phyloP scores from a whole-genome alignment of 2,113 vertebrate species.

The Jaculus jaculus region DNA sequence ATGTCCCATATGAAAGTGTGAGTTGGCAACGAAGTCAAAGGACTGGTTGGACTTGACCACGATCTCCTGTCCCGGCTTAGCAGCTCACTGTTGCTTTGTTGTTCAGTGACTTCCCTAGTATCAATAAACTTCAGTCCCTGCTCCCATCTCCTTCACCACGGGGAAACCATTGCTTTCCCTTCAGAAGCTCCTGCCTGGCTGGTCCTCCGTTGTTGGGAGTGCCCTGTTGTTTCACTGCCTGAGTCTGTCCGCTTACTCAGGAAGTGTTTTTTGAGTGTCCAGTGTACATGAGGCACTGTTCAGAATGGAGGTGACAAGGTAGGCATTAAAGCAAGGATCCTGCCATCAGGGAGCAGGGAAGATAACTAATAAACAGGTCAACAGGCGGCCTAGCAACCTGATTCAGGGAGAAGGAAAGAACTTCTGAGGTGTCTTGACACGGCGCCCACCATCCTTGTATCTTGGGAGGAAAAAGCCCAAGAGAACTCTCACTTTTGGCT shows the following conservation, averaged over 20 bases:
- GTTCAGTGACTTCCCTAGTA: background rate
- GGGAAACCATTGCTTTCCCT: background rate
- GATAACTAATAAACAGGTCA: background rate
- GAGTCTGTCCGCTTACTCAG: background rate
- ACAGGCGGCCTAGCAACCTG: background rate
- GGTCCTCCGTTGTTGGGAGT: background rate
- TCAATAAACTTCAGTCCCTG: constrained; percentile 29
- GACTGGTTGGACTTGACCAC: background rate
- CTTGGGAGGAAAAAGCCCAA: background rate
- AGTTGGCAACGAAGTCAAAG: background rate
- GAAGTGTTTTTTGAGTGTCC: background rate
- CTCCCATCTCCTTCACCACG: background rate
- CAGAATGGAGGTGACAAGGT: background rate
- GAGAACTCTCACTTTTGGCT: background rate
- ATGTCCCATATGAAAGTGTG: background rate
- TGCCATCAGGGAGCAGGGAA: background rate
- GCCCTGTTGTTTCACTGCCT: background rate
- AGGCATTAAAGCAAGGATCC: background rate
- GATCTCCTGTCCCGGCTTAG: background rate
- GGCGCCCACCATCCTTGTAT: background rate
- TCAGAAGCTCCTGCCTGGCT: background rate
- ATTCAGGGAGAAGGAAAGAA: background rate
- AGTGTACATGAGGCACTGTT: background rate
- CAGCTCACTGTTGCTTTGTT: background rate
- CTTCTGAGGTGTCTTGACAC: background rate